Evolutionary conservation across 1,140 invertebrate genomes (phyloP).

Genomic region (Ostrea denselamellosa): DNA sequence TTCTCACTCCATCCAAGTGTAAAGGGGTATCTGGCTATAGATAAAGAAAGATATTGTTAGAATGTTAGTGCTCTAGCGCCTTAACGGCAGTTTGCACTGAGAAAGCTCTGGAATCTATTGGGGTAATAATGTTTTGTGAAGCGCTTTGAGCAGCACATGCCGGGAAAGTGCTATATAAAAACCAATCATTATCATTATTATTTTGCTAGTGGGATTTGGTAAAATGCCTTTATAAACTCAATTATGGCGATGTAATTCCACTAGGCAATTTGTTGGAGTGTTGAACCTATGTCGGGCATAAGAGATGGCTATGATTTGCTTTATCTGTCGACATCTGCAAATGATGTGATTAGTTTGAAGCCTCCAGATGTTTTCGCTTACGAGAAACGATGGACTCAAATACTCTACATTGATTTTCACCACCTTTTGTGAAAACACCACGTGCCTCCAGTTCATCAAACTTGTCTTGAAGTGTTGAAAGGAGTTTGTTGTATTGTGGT

Average conservation of each 20-base stretch:
- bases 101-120: no score
- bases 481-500: constrained; percentile 54
- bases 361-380: constrained; percentile 43
- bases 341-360: constrained; percentile 55
- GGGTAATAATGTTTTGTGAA: no score
- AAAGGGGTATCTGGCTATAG: no score
- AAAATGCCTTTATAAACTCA: constrained; percentile 48
- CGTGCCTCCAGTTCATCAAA: constrained; percentile 59
- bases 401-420: constrained; percentile 37
- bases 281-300: constrained; percentile 36
- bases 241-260: no score
- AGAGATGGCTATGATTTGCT: constrained; percentile 56
- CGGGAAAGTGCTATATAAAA: no score
- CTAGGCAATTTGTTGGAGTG: constrained; percentile 19
- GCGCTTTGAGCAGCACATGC: no score
- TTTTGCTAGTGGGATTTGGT: no score
- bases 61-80: no score
- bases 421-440: constrained; percentile 22
- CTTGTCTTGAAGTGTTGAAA: constrained; percentile 52
- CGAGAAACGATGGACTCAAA: constrained; percentile 21
- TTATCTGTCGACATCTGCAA: constrained; percentile 60
- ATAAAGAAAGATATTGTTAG: no score
- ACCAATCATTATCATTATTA: no score
- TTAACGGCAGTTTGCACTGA: no score
- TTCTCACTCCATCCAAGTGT: no score